phyloP scores from a whole-genome alignment of 1,140 invertebrate genomes.

The Drepana arcuata region DNA sequence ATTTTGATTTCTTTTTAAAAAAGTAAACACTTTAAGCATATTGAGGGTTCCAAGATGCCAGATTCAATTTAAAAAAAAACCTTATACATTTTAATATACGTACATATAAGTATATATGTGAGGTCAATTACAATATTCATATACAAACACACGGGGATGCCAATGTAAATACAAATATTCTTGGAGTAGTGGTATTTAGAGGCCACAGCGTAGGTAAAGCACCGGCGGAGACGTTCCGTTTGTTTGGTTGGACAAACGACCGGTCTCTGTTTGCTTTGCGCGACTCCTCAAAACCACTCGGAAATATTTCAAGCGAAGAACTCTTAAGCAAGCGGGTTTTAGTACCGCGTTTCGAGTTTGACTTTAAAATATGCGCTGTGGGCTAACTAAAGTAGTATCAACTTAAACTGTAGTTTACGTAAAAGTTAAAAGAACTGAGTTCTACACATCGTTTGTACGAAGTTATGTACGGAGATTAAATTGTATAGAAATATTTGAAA shows the following conservation, averaged over 20 bases:
- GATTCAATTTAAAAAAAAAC: too few relatives aligned
- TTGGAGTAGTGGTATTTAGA: constrained; percentile 36
- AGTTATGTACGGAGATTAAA: neutral
- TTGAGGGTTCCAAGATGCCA: too few relatives aligned
- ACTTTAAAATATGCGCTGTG: too few relatives aligned
- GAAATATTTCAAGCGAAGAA: constrained; percentile 45
- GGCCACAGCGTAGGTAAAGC: constrained; percentile 23
- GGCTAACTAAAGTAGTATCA: too few relatives aligned
- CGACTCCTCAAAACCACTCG: constrained; percentile 47
- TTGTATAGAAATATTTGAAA: neutral
- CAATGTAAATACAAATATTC: constrained; percentile 44
- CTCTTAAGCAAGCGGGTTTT: constrained; percentile 31
- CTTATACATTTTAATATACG: too few relatives aligned
- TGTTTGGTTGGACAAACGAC: constrained; percentile 57
- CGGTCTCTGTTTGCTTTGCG: constrained; percentile 56
- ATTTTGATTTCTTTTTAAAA: too few relatives aligned
- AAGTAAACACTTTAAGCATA: too few relatives aligned
- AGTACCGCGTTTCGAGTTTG: too few relatives aligned
- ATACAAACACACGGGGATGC: constrained; percentile 40
- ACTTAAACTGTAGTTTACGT: too few relatives aligned
- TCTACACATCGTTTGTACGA: too few relatives aligned
- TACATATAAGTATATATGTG: neutral
- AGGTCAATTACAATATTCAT: constrained; percentile 48
- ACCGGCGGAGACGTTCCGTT: constrained; percentile 12
- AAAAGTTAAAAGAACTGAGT: too few relatives aligned